Conservation (phyloP, 1,140 invertebrate species). For the Magallana ariakensis region DNA sequence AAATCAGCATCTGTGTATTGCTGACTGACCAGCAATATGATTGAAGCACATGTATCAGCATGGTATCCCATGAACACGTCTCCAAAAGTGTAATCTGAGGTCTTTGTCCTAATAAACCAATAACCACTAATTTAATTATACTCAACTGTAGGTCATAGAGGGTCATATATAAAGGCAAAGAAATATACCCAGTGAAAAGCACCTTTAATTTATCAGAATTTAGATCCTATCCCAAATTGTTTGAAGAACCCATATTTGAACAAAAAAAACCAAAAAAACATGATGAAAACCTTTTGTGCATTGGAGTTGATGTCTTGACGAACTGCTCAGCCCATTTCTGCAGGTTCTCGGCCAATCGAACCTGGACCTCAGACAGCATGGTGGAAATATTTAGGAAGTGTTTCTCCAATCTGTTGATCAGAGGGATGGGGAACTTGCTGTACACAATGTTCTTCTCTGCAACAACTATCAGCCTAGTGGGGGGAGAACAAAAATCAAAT, state of each 20-base stretch:
- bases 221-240: no score
- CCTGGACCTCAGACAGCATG: slow-evolving; percentile 68
- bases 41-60: slow-evolving; percentile 70
- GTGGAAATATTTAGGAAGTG: slow-evolving; percentile 73
- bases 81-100: slow-evolving; percentile 26
- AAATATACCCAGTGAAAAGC: no score
- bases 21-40: slow-evolving; percentile 68
- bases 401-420: slow-evolving; percentile 78
- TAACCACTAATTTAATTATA: background rate
- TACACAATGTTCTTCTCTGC: slow-evolving; percentile 76
- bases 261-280: no score
- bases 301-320: slow-evolving; percentile 13
- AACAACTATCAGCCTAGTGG: slow-evolving; percentile 71
- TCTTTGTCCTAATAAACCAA: background rate
- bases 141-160: no score
- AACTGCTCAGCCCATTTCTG: slow-evolving; percentile 69
- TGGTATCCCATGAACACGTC: slow-evolving; percentile 73
- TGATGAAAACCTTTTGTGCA: background rate
- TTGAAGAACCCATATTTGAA: no score
- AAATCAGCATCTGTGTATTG: background rate
- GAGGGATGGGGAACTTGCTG: slow-evolving; percentile 76
- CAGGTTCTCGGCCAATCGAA: slow-evolving; percentile 60
- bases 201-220: no score
- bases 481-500: slow-evolving; percentile 25
- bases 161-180: no score